A percentile compares a stretch with the other conserved stretches of the same genome.
Conservation (phyloP, 1,140 invertebrate species). For the Sarcophaga peregrina region DNA sequence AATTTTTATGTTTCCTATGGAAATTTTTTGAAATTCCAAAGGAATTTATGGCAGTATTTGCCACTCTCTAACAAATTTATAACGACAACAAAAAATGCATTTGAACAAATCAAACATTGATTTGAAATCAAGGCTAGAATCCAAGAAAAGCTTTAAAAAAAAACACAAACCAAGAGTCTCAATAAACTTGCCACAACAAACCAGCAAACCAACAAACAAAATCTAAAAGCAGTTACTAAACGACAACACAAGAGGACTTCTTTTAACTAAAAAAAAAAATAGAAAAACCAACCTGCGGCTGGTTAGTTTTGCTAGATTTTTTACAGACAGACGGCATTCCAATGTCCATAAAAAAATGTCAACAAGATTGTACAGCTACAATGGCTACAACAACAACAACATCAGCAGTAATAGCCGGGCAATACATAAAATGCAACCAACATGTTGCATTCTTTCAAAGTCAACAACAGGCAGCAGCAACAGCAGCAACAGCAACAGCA, state of each 20-base stretch:
- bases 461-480: conserved; percentile 31
- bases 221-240: neutral
- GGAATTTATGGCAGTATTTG: no score
- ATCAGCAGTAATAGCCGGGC: neutral
- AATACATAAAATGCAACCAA: no score
- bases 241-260: conserved; percentile 14
- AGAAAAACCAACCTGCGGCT: neutral
- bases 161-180: neutral
- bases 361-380: conserved; percentile 51
- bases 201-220: neutral
- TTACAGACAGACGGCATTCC: conserved; percentile 55
- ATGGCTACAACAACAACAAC: conserved; percentile 42
- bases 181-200: neutral
- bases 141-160: conserved; percentile 59
- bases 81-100: neutral
- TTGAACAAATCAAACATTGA: conserved; percentile 34
- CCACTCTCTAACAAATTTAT: no score
- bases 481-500: neutral
- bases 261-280: conserved; percentile 14
- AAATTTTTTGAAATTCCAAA: no score
- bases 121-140: conserved; percentile 48
- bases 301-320: neutral
- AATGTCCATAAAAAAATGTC: conserved; percentile 65
- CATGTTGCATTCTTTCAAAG: neutral
- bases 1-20: no score